Evolutionary conservation across 2,888 invertebrate species (phyloP).

Genomic region (Tyria jacobaeae): DNA sequence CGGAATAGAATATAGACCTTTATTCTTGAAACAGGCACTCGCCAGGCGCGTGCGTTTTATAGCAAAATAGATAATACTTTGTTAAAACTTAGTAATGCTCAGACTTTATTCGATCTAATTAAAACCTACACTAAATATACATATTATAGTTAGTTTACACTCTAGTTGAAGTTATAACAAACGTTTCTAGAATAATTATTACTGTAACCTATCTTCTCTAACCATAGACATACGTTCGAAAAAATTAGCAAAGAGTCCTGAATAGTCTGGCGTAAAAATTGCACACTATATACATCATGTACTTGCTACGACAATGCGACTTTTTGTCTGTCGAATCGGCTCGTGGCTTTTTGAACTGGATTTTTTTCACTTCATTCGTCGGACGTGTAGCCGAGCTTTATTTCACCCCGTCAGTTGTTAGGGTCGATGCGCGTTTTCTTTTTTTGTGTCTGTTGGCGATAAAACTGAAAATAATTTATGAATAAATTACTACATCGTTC

Average conservation of each 20-base stretch:
- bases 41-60: constrained; percentile 19
- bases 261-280: constrained; percentile 63
- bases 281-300: constrained; percentile 53
- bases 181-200: no score
- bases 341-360: constrained; percentile 83
- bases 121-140: neutral
- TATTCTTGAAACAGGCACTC: constrained; percentile 23
- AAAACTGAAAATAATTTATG: neutral
- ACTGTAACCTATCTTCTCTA: constrained; percentile 18
- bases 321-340: constrained; percentile 65
- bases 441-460: constrained; percentile 26
- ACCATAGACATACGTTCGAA: constrained; percentile 37
- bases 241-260: constrained; percentile 38
- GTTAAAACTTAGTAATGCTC: neutral
- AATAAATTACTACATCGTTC: neutral
- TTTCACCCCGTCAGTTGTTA: constrained; percentile 70
- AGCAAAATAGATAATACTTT: constrained; percentile 10
- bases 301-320: constrained; percentile 68
- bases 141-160: neutral
- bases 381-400: constrained; percentile 65
- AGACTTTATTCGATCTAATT: neutral
- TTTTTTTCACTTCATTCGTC: constrained; percentile 82
- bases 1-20: constrained; percentile 58
- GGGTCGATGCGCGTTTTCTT: constrained; percentile 61
- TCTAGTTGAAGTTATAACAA: neutral